Percentiles rank a stretch among this genome's conserved stretches.
These are phyloP conservation scores for Takifugu rubripes DNA, from an alignment of 2,797 vertebrate genomes.

Conservation along the genomic window DNA sequence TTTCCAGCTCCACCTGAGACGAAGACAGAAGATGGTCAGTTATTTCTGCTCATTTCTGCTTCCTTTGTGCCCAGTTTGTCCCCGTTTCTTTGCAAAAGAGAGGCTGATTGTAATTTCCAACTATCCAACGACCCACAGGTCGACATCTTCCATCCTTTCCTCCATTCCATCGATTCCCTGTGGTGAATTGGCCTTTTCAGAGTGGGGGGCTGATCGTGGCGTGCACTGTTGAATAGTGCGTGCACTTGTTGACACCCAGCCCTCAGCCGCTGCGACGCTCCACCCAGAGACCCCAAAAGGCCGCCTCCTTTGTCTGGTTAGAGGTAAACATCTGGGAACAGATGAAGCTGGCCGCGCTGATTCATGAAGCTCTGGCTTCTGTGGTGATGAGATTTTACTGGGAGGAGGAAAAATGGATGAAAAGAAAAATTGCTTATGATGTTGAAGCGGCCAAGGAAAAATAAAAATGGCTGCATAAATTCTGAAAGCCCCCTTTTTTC, in stretches of 20 bases:
- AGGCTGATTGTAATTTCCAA: conserved; percentile 61
- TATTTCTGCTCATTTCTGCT: conserved; percentile 69
- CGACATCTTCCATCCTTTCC: conserved; percentile 61
- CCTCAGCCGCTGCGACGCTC: conserved; percentile 65
- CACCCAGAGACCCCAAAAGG: conserved; percentile 70
- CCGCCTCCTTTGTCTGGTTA: conserved; percentile 75
- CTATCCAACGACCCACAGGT: conserved; percentile 63
- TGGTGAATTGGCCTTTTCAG: conserved; percentile 72
- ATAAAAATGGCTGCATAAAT: neutral
- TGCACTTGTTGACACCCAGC: conserved; percentile 22
- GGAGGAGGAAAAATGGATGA: conserved; percentile 55
- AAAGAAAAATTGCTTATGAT: conserved; percentile 21
- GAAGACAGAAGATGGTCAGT: conserved; percentile 38
- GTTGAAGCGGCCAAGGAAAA: conserved; percentile 10
- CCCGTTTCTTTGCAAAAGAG: conserved; percentile 53
- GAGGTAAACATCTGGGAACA: conserved; percentile 77
- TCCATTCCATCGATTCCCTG: conserved; percentile 64
- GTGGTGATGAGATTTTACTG: conserved; percentile 61
- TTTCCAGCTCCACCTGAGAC: conserved; percentile 60
- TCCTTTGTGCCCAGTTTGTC: conserved; percentile 62
- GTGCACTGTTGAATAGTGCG: conserved; percentile 65
- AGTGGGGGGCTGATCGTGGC: conserved; percentile 60
- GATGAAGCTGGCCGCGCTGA: conserved; percentile 64
- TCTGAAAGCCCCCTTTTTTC: neutral
- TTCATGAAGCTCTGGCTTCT: conserved; percentile 62